Evolutionary conservation across 2,797 vertebrate species (phyloP).

Genomic region (Chiroxiphia lanceolata): DNA sequence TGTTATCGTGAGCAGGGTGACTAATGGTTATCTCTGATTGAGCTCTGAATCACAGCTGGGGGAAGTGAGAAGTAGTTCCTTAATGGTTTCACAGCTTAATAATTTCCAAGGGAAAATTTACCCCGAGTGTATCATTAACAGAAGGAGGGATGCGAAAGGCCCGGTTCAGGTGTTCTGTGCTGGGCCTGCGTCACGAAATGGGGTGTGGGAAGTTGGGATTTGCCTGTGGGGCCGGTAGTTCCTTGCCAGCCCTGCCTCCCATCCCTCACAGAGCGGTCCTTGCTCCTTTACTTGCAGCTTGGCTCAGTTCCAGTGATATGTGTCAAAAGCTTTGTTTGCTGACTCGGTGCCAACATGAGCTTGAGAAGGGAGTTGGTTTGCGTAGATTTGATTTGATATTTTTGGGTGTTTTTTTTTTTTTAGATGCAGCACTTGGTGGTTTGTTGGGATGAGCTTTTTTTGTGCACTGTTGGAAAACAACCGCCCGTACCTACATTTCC

Average conservation of each 20-base stretch:
- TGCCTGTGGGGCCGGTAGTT: background rate
- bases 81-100: slow-evolving; percentile 27
- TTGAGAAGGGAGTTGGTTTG: background rate
- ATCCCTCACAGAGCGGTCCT: background rate
- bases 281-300: background rate
- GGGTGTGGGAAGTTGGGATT: background rate
- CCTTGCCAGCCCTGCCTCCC: background rate
- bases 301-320: background rate
- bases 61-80: slow-evolving; percentile 24
- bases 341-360: background rate
- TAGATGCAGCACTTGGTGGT: background rate
- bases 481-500: background rate
- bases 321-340: background rate
- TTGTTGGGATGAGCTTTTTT: background rate
- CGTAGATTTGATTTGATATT: background rate
- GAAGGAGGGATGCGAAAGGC: background rate
- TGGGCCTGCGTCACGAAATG: background rate
- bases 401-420: background rate
- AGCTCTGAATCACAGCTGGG: slow-evolving; percentile 6
- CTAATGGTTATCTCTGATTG: background rate
- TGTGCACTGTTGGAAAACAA: background rate
- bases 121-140: slow-evolving; percentile 11
- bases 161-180: background rate
- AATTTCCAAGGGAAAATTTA: slow-evolving; percentile 4
- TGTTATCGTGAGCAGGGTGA: background rate